These are phyloP conservation scores for Stenoptilia bipunctidactyla DNA, from an alignment of 2,888 invertebrate genomes.

Conservation along the genomic window DNA sequence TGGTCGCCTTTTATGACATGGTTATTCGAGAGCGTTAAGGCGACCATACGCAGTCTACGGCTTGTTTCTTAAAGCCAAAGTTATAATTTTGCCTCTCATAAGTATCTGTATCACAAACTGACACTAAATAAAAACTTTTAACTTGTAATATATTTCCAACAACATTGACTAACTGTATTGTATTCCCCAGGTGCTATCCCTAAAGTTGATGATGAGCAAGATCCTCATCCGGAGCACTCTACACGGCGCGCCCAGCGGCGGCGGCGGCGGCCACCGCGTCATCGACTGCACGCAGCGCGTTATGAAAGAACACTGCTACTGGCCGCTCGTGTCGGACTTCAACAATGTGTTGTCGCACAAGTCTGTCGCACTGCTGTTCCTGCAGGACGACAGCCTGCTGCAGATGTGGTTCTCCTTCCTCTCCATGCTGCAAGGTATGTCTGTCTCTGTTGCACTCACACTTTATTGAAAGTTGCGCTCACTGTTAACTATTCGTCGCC, in stretches of 20 bases:
- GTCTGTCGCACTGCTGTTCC: constrained; percentile 90
- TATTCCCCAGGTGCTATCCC: constrained; percentile 75
- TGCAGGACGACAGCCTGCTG: constrained; percentile 89
- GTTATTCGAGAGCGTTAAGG: too few species aligned
- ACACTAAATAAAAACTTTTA: too few species aligned
- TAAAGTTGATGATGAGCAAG: constrained; percentile 90
- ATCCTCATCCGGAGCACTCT: constrained; percentile 89
- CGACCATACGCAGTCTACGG: too few species aligned
- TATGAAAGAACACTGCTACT: constrained; percentile 98
- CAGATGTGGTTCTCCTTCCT: constrained; percentile 97
- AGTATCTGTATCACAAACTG: too few species aligned
- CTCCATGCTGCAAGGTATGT: constrained; percentile 95
- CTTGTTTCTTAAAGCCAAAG: too few species aligned
- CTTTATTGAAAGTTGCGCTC: too few species aligned
- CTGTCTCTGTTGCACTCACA: too few species aligned
- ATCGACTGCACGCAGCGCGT: constrained; percentile 93
- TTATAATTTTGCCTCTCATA: too few species aligned
- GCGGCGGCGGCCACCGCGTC: constrained; percentile 89
- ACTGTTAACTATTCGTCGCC: too few species aligned
- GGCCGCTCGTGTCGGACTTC: constrained; percentile 97
- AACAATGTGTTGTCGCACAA: constrained; percentile 96
- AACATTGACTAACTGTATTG: too few species aligned
- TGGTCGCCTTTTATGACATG: too few species aligned
- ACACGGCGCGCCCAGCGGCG: constrained; percentile 74
- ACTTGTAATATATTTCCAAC: too few species aligned